Base-by-base conservation (phyloP, 2,113 vertebrate genomes). In the Eurypyga helias region DNA sequence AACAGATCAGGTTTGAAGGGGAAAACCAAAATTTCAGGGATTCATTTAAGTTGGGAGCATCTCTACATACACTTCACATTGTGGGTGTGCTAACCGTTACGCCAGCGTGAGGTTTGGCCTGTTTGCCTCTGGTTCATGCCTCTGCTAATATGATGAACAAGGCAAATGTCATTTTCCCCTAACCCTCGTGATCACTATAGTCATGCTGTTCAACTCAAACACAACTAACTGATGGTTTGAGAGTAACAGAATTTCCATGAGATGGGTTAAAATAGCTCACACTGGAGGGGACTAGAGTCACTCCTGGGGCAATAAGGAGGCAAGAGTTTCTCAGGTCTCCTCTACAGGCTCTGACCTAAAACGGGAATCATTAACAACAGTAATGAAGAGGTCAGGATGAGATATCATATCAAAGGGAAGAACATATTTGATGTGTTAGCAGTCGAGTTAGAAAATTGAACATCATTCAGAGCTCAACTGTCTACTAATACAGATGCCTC, bases 261-360 rank as follows among this genome's bases (percentile, higher is more conserved):
- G 17, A 4, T 21, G 6, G 6, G 10, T 70, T 25, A 33, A 62
- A 94, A 81, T 41, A 5, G 2, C 36, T 85, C 13, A 24, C 4
- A 8, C 17, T 1, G 0, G 11, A 55, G 8, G 20, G 9, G 5
- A 33, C 4, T 15, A 24, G 10, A 13, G 5, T 3, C 15, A 28
- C 7, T 31, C 14, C 28, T 55, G 9, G 2, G 3, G 9, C 9
- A 10, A 55, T 87, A 17, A 38, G 57, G 10, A 80, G 46, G 3
- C 17, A 58, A 51, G 10, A 64, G 1, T 2, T 61, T 80, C 16
- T 51, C 33, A 66, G 33, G 1, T 81, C 36, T 43, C 29, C 24
- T 3, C 29, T 69, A 8, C 15, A 49, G 29, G 2, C 4, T 79
- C 21, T 72, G 38, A 38, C 6, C 17, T 52, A 34, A 72, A 14